Evolutionary conservation across 2,888 invertebrate species (phyloP), one percentile per base, ranked within the genome.

Genomic region (Harpalus rufipes): DNA sequence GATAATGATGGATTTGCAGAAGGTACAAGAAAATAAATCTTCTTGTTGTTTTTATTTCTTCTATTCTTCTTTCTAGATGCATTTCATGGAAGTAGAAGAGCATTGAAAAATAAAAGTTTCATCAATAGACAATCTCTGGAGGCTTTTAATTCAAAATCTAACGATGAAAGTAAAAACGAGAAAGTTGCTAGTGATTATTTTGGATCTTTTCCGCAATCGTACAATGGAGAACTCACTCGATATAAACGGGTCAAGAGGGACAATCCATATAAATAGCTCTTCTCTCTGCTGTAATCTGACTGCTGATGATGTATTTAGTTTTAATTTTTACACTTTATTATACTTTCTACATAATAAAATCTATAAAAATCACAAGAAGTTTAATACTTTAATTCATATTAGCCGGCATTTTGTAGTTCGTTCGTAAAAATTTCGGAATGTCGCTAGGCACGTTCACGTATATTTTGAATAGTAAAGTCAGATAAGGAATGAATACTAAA

Each of bases 141-240:
- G 0, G 81, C 74, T n/a, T 78, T 44, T 25, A 44, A 76, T n/a
- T 21, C 14, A 41, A 61, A 84, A 14, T 25, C 41, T 12, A 58
- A 78, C 32, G 79, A 79, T 32, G 32, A 32, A 10, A 51, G 10
- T 51, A 12, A 51, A 61, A 63, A 78, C 32, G 44, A 51, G 44
- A 88, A 90, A 0, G 90, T 89, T 32, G 32, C 32, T 61, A 88
- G 89, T 56, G 91, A 91, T 86, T 87, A 91, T 21, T 91, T 91
- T 87, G 91, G 91, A 0, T 90, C 90, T 0, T 87, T 91, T 18
- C 91, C 91, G 1, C 90, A 91, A 86, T 89, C 90, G 85, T 91
- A 89, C 85, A 56, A 85, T 25, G 91, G 91, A 1, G 90, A 90
- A 86, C 86, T 91, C 80, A 87, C 89, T 0, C 87, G 91, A 86